Evolutionary conservation across 2,888 invertebrate species (phyloP).

Genomic region (Callosobruchus maculatus): DNA sequence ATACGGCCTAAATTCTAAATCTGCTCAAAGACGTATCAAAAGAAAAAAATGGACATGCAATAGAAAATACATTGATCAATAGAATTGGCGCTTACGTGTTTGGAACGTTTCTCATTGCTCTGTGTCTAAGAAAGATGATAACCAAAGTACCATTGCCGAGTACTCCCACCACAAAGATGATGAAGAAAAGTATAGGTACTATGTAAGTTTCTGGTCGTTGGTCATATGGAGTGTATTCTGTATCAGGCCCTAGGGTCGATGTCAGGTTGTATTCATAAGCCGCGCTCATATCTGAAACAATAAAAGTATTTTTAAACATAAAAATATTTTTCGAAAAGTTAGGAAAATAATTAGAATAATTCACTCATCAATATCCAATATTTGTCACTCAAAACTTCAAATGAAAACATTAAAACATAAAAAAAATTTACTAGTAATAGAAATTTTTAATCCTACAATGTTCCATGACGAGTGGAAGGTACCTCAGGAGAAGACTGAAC

Average conservation of each 20-base stretch:
- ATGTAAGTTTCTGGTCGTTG: conserved; percentile 73
- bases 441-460: too few species aligned
- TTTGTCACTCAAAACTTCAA: too few species aligned
- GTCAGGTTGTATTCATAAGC: not conserved
- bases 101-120: conserved; percentile 80
- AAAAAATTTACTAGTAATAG: too few species aligned
- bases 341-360: too few species aligned
- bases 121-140: conserved; percentile 71
- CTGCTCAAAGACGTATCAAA: too few species aligned
- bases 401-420: too few species aligned
- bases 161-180: conserved; percentile 79
- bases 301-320: too few species aligned
- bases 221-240: conserved; percentile 56
- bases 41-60: not conserved
- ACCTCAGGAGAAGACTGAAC: too few species aligned
- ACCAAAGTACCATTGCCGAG: conserved; percentile 80
- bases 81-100: conserved; percentile 60
- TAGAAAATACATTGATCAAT: not conserved
- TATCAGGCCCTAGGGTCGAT: conserved; percentile 13
- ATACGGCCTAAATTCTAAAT: too few species aligned
- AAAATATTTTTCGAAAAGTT: too few species aligned
- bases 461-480: too few species aligned
- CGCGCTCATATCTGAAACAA: conserved; percentile 14
- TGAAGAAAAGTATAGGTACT: conserved; percentile 72
- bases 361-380: too few species aligned